These are phyloP conservation scores for Dioctria linearis DNA, from an alignment of 2,888 invertebrate species.

Conservation along the genomic window DNA sequence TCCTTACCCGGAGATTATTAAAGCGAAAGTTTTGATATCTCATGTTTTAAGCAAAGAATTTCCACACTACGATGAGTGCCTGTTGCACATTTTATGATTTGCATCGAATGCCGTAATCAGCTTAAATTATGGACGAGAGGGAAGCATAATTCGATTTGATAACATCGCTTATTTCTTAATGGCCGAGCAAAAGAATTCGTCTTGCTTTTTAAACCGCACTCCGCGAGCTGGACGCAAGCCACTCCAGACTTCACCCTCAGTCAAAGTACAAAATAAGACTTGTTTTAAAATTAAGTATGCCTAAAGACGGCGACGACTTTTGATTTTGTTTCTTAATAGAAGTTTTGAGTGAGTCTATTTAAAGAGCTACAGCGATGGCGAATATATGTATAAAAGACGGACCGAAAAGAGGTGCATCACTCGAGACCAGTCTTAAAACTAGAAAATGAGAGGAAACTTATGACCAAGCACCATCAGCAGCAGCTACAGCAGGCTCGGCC, in stretches of 20 bases:
- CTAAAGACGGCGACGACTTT: conserved; percentile 6
- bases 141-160: conserved; percentile 48
- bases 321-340: conserved; percentile 22
- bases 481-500: neutral
- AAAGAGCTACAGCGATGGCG: conserved; percentile 4
- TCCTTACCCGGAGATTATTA: conserved; percentile 44
- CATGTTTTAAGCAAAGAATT: conserved; percentile 8
- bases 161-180: conserved; percentile 32
- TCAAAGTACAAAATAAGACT: neutral
- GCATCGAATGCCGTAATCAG: conserved; percentile 32
- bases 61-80: neutral
- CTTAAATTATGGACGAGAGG: conserved; percentile 35
- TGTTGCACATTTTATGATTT: conserved; percentile 24
- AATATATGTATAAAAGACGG: neutral
- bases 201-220: neutral
- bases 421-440: conserved; percentile 42
- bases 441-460: conserved; percentile 35
- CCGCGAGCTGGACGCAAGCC: neutral
- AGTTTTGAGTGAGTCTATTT: conserved; percentile 31
- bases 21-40: conserved; percentile 43
- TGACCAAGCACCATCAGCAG: neutral
- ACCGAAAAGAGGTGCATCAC: conserved; percentile 25
- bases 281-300: conserved; percentile 17
- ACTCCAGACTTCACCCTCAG: neutral
- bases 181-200: conserved; percentile 1